These are phyloP conservation scores for Trichogramma pretiosum DNA, from an alignment of 1,140 invertebrate species.

Conservation along the genomic window DNA sequence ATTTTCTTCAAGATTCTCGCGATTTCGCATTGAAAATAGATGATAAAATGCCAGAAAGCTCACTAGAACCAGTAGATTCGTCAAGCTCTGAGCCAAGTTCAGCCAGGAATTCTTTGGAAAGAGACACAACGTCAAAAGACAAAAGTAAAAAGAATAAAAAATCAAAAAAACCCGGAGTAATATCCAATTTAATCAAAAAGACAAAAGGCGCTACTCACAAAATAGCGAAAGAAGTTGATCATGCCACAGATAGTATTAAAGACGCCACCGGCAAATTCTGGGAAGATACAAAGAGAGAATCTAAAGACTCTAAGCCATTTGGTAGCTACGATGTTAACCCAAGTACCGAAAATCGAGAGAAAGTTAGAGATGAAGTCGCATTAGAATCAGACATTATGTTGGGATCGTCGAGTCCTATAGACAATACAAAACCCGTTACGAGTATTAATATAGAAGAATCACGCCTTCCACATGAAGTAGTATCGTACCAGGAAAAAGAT, in stretches of 20 bases:
- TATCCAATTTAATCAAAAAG: slow-evolving; percentile 28
- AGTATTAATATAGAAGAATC: slow-evolving; percentile 23
- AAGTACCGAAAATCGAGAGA: slow-evolving; percentile 13
- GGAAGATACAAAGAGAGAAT: slow-evolving; percentile 39
- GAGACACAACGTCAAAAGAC: slow-evolving; percentile 16
- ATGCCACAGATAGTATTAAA: slow-evolving; percentile 31
- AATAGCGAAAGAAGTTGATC: slow-evolving; percentile 36
- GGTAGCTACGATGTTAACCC: slow-evolving; percentile 29
- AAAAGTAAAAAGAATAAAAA: slow-evolving; percentile 22
- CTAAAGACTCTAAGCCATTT: slow-evolving; percentile 23
- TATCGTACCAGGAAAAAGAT: slow-evolving; percentile 4
- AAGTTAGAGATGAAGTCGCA: slow-evolving; percentile 19
- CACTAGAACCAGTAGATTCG: slow-evolving; percentile 16
- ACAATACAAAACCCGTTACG: slow-evolving; percentile 8
- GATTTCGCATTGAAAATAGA: not conserved
- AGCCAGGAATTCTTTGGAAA: slow-evolving; percentile 17
- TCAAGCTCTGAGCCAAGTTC: slow-evolving; percentile 15
- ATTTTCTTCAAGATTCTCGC: slow-evolving; percentile 22
- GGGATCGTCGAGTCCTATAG: slow-evolving; percentile 21
- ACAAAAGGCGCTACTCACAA: slow-evolving; percentile 40
- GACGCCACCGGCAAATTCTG: slow-evolving; percentile 32
- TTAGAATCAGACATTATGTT: slow-evolving; percentile 23
- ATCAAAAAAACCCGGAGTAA: slow-evolving; percentile 25
- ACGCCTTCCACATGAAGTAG: slow-evolving; percentile 35
- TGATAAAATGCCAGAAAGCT: not conserved